Conservation (phyloP, 2,113 vertebrate genomes). For the Oceanodroma tethys region DNA sequence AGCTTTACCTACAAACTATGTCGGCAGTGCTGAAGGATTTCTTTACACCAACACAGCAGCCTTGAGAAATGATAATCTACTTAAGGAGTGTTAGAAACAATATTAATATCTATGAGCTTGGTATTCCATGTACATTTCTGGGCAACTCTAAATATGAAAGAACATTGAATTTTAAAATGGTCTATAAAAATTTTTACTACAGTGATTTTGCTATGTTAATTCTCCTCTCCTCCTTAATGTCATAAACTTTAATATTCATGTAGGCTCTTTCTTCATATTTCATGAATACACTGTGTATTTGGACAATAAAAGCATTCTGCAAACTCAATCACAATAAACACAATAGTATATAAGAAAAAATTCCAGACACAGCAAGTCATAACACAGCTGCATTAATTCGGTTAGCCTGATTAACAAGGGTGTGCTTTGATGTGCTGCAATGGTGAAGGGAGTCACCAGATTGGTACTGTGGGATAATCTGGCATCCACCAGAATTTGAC, state of each 20-base stretch:
- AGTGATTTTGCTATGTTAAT: slow-evolving; percentile 2
- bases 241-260: slow-evolving; percentile 42
- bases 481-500: neutral
- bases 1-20: neutral
- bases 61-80: neutral
- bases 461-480: neutral
- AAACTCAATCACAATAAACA: slow-evolving; percentile 17
- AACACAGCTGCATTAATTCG: slow-evolving; percentile 33
- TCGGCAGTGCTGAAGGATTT: neutral
- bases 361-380: neutral
- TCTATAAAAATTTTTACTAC: slow-evolving; percentile 18
- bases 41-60: neutral
- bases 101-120: neutral
- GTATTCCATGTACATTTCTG: slow-evolving; percentile 5
- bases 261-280: slow-evolving; percentile 10
- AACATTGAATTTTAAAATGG: neutral
- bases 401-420: slow-evolving; percentile 42
- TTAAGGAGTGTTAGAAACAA: neutral
- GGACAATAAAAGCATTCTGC: slow-evolving; percentile 10
- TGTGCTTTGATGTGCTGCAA: slow-evolving; percentile 17
- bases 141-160: neutral
- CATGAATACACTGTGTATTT: slow-evolving; percentile 11
- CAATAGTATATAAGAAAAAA: neutral
- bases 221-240: slow-evolving; percentile 7
- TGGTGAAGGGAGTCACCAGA: neutral